A percentile compares a stretch with the other conserved stretches of the same genome.
Conservation (phyloP, 2,888 invertebrate species). For the Dermolepida albohirtum region DNA sequence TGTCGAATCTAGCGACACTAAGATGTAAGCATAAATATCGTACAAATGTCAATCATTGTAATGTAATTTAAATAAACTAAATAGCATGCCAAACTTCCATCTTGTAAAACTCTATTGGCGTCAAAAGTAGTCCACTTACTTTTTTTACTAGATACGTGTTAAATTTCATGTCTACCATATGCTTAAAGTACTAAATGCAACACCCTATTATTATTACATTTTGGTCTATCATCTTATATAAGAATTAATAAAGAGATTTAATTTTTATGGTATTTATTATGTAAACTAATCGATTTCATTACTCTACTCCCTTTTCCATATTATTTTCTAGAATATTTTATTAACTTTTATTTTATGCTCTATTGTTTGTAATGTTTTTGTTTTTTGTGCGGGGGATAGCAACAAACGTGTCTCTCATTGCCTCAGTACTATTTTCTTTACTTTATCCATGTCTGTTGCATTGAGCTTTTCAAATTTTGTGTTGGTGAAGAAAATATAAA, state of each 20-base stretch:
- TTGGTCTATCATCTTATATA: conserved; percentile 33
- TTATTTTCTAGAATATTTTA: conserved; percentile 44
- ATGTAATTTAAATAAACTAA: conserved; percentile 30
- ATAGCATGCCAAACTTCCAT: conserved; percentile 1
- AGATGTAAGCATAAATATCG: conserved; percentile 22
- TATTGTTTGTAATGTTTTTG: conserved; percentile 44
- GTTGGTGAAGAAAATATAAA: conserved; percentile 21
- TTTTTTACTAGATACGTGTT: conserved; percentile 15
- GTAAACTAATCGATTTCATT: conserved; percentile 38
- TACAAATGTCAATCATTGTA: conserved; percentile 28
- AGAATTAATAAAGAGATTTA: conserved; percentile 32
- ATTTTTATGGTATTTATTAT: conserved; percentile 38
- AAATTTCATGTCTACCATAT: conserved; percentile 27
- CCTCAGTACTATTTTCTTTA: conserved; percentile 11
- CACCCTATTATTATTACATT: conserved; percentile 29
- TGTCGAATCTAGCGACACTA: conserved; percentile 13
- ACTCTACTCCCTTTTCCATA: conserved; percentile 25
- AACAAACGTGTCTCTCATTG: conserved; percentile 36
- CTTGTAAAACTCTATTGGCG: conserved; percentile 16
- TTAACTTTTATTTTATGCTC: conserved; percentile 44
- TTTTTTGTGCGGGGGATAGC: conserved; percentile 42
- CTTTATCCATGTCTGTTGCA: conserved; percentile 4
- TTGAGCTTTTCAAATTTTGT: conserved; percentile 30
- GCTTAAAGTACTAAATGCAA: conserved; percentile 21
- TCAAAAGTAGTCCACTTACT: background rate